Evolutionary conservation across 2,888 invertebrate genomes (phyloP).

Genomic region (Notodonta ziczac): DNA sequence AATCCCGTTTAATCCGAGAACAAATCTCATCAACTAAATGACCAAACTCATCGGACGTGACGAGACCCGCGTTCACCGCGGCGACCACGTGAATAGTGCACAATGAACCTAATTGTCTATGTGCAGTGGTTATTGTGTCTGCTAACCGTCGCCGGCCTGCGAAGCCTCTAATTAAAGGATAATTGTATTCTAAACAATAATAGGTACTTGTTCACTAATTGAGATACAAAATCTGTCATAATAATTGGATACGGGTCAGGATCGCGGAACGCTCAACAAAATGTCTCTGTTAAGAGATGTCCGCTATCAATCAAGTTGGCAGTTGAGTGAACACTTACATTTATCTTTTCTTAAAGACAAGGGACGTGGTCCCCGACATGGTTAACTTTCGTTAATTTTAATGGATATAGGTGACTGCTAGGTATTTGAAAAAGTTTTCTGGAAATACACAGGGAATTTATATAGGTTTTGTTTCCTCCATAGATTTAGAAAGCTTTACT

Average conservation of each 20-base stretch:
- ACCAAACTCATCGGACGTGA: neutral
- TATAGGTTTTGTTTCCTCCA: neutral
- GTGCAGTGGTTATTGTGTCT: constrained; percentile 1
- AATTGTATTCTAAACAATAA: constrained; percentile 28
- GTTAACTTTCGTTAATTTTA: constrained; percentile 54
- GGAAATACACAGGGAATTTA: neutral
- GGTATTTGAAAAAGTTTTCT: neutral
- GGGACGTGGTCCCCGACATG: constrained; percentile 44
- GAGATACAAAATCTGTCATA: constrained; percentile 52
- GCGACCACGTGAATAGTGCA: constrained; percentile 2
- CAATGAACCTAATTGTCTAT: constrained; percentile 2
- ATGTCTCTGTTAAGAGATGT: constrained; percentile 61
- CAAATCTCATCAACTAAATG: constrained; percentile 5
- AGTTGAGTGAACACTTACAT: constrained; percentile 74
- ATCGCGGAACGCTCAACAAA: constrained; percentile 42
- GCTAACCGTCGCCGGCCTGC: constrained; percentile 1
- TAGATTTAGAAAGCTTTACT: too few relatives aligned
- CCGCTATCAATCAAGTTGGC: constrained; percentile 67
- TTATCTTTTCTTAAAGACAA: constrained; percentile 63
- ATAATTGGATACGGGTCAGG: constrained; percentile 58
- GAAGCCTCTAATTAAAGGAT: constrained; percentile 19
- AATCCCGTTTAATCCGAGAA: constrained; percentile 2
- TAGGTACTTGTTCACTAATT: constrained; percentile 28
- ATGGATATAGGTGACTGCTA: constrained; percentile 32
- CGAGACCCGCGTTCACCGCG: neutral